Percentiles rank a stretch among this genome's conserved stretches.
Conservation (phyloP, 2,113 vertebrate genomes). For the Mola mola region DNA sequence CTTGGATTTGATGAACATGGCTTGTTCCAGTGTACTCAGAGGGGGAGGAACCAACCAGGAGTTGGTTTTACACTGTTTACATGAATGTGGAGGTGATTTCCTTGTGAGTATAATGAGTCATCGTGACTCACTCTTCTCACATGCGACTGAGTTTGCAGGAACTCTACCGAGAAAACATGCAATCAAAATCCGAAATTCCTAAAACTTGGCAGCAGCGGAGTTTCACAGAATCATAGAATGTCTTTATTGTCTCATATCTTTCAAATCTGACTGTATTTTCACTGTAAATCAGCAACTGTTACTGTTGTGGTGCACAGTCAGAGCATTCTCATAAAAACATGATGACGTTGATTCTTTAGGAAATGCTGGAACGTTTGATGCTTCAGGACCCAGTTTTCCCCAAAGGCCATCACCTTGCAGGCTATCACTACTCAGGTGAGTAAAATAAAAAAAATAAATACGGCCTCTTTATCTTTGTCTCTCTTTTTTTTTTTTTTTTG, state of each 20-base stretch:
- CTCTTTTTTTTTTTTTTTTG: background rate
- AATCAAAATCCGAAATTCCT: too few relatives aligned
- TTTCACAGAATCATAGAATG: too few relatives aligned
- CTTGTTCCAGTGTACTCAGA: constrained; percentile 91
- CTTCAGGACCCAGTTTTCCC: constrained; percentile 85
- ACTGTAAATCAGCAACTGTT: too few relatives aligned
- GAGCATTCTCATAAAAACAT: too few relatives aligned
- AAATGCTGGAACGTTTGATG: constrained; percentile 87
- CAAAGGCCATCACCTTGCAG: constrained; percentile 83
- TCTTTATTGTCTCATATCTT: too few relatives aligned
- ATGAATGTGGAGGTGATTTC: constrained; percentile 89
- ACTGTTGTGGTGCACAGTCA: too few relatives aligned
- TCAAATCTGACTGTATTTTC: too few relatives aligned
- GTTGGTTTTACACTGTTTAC: constrained; percentile 91
- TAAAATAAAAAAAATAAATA: too few relatives aligned
- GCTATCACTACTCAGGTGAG: constrained; percentile 98
- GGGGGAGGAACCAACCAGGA: constrained; percentile 98
- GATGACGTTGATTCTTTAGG: constrained; percentile 79
- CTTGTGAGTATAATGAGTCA: constrained; percentile 84
- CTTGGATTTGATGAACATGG: constrained; percentile 88
- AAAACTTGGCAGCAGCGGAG: too few relatives aligned
- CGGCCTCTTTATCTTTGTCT: too few relatives aligned
- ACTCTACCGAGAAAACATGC: too few relatives aligned
- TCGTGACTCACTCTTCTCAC: background rate
- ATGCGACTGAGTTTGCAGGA: too few relatives aligned